Conservation (phyloP, 2,888 invertebrate genomes). For the Drosophila ezoana region DNA sequence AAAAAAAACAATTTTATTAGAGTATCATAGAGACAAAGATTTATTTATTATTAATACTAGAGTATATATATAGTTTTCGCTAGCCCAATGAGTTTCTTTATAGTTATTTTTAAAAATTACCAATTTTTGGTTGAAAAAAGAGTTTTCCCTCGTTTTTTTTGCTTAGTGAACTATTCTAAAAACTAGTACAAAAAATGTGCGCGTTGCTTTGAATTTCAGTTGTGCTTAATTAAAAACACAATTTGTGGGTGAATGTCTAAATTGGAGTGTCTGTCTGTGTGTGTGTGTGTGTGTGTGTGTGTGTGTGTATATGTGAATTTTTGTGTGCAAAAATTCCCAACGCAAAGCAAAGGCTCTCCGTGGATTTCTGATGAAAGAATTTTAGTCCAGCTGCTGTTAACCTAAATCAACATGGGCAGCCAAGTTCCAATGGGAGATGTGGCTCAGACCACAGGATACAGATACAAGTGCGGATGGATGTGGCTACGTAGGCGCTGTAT, state of each 20-base stretch:
- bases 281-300: background rate
- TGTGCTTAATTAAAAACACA: conserved; percentile 56
- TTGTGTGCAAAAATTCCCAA: conserved; percentile 32
- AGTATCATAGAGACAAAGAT: too few relatives aligned
- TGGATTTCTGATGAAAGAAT: conserved; percentile 55
- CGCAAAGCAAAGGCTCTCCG: conserved; percentile 29
- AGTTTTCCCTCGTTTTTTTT: background rate
- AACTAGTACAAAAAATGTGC: conserved; percentile 5
- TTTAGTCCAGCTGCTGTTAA: conserved; percentile 35
- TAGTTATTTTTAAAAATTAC: too few relatives aligned
- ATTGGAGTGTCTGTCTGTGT: background rate
- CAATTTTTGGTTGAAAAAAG: too few relatives aligned
- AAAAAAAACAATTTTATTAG: too few relatives aligned
- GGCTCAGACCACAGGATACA: conserved; percentile 7
- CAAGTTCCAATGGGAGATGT: conserved; percentile 37
- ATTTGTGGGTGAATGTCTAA: conserved; percentile 14
- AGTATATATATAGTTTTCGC: too few relatives aligned
- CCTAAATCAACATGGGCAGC: conserved; percentile 65
- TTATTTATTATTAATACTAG: too few relatives aligned
- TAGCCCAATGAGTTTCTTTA: too few relatives aligned
- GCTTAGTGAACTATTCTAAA: background rate
- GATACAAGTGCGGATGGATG: background rate
- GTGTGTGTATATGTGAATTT: conserved; percentile 11
- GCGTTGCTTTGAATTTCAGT: conserved; percentile 23
- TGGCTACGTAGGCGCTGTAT: background rate